These are phyloP conservation scores for Gastrophryne carolinensis DNA, from an alignment of 2,797 vertebrate genomes.

Conservation along the genomic window DNA sequence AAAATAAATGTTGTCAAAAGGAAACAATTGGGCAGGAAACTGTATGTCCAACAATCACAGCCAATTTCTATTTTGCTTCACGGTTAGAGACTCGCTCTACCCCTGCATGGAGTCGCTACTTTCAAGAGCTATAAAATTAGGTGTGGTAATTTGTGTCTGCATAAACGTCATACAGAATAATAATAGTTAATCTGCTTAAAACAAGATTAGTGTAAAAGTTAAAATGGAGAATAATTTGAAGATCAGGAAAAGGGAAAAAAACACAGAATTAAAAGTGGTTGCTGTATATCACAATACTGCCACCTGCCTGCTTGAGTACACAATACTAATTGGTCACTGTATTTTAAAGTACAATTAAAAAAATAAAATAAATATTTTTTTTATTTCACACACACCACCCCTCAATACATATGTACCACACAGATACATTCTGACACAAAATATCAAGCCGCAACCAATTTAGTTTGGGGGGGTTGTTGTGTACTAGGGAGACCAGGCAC, in stretches of 20 bases:
- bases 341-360: no score
- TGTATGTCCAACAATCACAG: conserved; percentile 22
- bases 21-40: conserved; percentile 23
- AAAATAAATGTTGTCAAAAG: conserved; percentile 32
- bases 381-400: no score
- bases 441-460: no score
- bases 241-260: not conserved
- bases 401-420: no score
- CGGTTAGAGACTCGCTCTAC: conserved; percentile 15
- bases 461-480: no score
- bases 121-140: conserved; percentile 30
- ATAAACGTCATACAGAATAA: conserved; percentile 26
- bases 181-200: conserved; percentile 38
- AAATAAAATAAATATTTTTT: no score
- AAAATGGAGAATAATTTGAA: conserved; percentile 34
- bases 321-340: no score
- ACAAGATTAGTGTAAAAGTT: conserved; percentile 23
- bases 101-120: conserved; percentile 3
- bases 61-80: conserved; percentile 25
- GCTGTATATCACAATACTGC: not conserved
- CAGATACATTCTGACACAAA: no score
- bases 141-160: conserved; percentile 36
- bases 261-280: not conserved
- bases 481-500: no score
- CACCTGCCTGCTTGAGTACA: not conserved